Evolutionary conservation across 1,140 invertebrate species (phyloP).

Genomic region (Drosophila virilis): DNA sequence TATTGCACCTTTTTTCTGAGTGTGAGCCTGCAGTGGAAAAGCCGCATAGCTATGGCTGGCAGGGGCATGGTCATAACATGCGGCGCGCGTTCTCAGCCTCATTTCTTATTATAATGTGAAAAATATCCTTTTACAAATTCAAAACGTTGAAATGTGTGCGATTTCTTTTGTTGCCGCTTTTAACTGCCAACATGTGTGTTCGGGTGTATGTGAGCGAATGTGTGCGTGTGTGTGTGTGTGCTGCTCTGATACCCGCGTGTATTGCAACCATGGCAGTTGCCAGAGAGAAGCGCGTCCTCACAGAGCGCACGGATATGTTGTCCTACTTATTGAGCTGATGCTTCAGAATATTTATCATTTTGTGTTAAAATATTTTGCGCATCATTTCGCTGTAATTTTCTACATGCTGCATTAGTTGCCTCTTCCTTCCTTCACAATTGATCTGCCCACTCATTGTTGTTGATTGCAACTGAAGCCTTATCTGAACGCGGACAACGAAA

Average conservation of each 20-base stretch:
- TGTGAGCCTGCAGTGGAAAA: neutral
- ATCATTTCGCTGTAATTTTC: conserved; percentile 67
- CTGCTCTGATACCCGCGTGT: conserved; percentile 55
- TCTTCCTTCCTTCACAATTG: conserved; percentile 18
- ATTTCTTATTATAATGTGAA: conserved; percentile 83
- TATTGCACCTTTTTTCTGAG: too few species aligned
- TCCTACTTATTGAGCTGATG: conserved; percentile 18
- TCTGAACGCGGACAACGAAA: neutral
- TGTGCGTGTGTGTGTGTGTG: conserved; percentile 13
- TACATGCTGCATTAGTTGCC: conserved; percentile 38
- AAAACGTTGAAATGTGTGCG: conserved; percentile 74
- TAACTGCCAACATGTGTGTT: conserved; percentile 43
- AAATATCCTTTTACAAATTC: conserved; percentile 82
- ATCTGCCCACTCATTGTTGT: conserved; percentile 27
- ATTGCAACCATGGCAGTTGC: conserved; percentile 49
- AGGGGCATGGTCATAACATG: conserved; percentile 47
- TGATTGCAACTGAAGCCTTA: conserved; percentile 10
- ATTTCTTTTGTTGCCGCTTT: conserved; percentile 74
- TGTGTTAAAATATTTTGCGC: conserved; percentile 66
- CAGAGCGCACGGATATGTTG: conserved; percentile 43
- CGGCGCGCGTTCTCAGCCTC: conserved; percentile 75
- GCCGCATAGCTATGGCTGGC: neutral
- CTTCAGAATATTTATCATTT: conserved; percentile 62
- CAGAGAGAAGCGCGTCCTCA: conserved; percentile 53
- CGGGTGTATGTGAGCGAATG: conserved; percentile 21